phyloP scores from a whole-genome alignment of 2,888 invertebrate genomes.

The Cacoxenus indagator region DNA sequence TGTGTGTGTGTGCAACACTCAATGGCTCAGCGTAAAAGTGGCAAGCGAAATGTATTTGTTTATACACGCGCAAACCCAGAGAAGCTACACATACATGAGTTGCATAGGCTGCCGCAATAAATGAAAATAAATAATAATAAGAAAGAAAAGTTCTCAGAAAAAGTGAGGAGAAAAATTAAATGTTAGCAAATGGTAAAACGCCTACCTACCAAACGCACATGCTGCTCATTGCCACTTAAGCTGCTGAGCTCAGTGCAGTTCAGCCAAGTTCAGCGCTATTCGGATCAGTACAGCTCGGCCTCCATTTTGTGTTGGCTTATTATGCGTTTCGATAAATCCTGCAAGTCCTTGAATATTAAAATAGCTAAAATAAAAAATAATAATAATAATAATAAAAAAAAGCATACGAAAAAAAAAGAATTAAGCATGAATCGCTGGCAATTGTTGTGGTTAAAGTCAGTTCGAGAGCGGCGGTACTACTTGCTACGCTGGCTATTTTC shows the following conservation, averaged over 20 bases:
- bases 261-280: background rate
- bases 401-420: background rate
- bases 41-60: conserved; percentile 7
- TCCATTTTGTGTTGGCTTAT: background rate
- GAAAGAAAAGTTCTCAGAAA: no score
- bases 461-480: background rate
- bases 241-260: background rate
- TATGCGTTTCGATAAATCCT: conserved; percentile 9
- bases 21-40: background rate
- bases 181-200: no score
- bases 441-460: background rate
- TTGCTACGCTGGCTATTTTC: background rate
- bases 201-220: background rate
- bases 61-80: no score
- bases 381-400: background rate
- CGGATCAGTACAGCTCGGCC: background rate
- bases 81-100: no score
- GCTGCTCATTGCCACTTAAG: background rate
- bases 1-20: background rate
- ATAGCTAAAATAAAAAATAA: background rate
- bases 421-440: background rate
- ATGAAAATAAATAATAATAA: no score
- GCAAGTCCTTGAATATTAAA: conserved; percentile 3
- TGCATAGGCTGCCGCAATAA: no score
- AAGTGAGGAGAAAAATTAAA: no score